Evolutionary conservation across 2,113 vertebrate species (phyloP).

Genomic region (Tenebrosternarchus preto): DNA sequence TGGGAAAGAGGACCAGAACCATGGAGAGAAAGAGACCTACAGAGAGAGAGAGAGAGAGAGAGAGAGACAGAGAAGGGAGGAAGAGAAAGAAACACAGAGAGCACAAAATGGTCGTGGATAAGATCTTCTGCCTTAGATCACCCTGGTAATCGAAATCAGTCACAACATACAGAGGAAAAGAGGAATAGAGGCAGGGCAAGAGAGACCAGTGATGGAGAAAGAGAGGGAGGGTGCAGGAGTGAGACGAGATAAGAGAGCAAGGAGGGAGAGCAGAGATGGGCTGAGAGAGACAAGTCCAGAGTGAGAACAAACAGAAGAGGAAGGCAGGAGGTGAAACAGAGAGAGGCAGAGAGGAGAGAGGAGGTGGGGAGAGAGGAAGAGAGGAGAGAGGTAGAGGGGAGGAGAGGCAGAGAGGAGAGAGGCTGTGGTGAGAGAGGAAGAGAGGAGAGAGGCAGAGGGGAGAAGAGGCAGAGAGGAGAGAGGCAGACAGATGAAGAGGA

Average conservation of each 20-base stretch:
- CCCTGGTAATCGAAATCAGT: conserved; percentile 61
- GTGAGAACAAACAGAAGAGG: not conserved
- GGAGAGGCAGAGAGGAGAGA: not conserved
- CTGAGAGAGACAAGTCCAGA: not conserved
- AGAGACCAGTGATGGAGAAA: not conserved
- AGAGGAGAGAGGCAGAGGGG: not conserved
- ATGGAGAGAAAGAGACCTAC: conserved; percentile 14
- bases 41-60: conserved; percentile 3
- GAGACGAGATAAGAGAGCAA: not conserved
- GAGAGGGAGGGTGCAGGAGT: conserved; percentile 28
- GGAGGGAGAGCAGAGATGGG: conserved; percentile 37
- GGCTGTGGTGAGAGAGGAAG: not conserved
- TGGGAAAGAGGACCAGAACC: conserved; percentile 49
- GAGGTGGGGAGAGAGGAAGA: not conserved
- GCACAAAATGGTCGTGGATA: conserved; percentile 13
- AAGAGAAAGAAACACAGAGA: conserved; percentile 16
- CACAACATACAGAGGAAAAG: conserved; percentile 34
- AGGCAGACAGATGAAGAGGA: not conserved
- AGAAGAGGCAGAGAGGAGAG: not conserved
- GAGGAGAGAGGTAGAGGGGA: not conserved
- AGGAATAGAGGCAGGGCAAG: conserved; percentile 42
- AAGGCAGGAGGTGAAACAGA: conserved; percentile 48
- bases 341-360: not conserved
- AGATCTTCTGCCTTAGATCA: conserved; percentile 60
- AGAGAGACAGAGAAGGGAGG: conserved; percentile 25